Conservation (phyloP, 2,888 invertebrate genomes). For the Ophonus ardosiacus region DNA sequence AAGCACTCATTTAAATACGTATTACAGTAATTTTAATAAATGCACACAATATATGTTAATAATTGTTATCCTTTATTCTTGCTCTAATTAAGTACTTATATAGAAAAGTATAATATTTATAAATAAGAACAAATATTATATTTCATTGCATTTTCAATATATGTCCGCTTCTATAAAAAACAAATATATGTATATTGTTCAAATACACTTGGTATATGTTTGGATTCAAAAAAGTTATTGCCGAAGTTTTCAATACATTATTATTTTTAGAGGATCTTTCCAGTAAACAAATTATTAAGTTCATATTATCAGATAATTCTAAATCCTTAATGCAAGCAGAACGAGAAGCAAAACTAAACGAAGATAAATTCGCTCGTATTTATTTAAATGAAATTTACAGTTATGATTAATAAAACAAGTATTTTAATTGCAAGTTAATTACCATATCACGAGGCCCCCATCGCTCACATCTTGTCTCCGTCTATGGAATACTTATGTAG, state of each 20-base stretch:
- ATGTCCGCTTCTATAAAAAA: too few species aligned
- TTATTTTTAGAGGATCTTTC: neutral
- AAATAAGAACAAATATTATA: neutral
- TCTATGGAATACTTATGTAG: conserved; percentile 1
- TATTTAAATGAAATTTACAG: conserved; percentile 39
- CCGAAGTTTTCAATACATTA: too few species aligned
- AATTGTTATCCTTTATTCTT: conserved; percentile 20
- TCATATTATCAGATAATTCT: neutral
- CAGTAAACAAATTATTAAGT: neutral
- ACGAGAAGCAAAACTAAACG: conserved; percentile 5
- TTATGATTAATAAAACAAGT: conserved; percentile 21
- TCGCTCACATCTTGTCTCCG: conserved; percentile 4
- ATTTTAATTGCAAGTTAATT: conserved; percentile 44
- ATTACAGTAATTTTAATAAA: conserved; percentile 48
- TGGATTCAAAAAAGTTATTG: too few species aligned
- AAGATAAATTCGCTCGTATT: conserved; percentile 9
- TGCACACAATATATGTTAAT: conserved; percentile 24
- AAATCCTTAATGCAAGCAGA: neutral
- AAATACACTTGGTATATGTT: too few species aligned
- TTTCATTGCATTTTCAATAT: too few species aligned
- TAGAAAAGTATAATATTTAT: neutral
- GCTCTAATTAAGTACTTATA: conserved; percentile 26
- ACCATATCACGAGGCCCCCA: conserved; percentile 19
- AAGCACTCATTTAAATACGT: conserved; percentile 38
- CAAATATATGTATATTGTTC: too few species aligned